Conservation (phyloP, 1,140 invertebrate species). For the Penaeus japonicus region DNA sequence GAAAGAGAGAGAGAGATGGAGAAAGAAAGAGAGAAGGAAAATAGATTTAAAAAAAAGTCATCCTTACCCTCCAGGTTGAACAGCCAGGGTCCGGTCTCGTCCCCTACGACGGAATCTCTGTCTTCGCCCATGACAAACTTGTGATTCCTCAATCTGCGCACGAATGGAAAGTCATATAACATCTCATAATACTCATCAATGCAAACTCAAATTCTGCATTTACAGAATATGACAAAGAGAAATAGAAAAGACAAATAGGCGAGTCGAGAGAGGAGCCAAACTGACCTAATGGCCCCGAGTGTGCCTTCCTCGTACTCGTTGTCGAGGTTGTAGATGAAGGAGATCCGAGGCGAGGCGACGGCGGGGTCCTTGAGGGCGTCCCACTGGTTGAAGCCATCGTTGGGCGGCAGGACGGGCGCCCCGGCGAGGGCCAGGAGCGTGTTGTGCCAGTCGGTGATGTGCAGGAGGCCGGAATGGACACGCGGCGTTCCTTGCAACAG, state of each 20-base stretch:
- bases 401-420: background rate
- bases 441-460: constrained; percentile 48
- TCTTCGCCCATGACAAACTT: background rate
- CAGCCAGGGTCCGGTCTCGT: background rate
- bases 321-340: constrained; percentile 39
- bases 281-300: constrained; percentile 17
- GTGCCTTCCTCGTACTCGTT: background rate
- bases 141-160: background rate
- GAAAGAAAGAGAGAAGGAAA: no score
- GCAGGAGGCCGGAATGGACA: constrained; percentile 45
- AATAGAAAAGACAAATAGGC: no score
- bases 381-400: constrained; percentile 50
- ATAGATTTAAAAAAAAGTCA: no score
- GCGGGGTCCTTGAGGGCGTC: background rate
- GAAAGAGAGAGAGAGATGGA: no score
- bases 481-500: constrained; percentile 60
- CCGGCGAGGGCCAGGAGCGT: constrained; percentile 39
- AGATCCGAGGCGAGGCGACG: background rate
- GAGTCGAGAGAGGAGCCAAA: no score
- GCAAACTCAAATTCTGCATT: no score
- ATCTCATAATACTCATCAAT: background rate
- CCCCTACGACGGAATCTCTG: no score
- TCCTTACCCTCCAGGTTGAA: no score
- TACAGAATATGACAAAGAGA: no score
- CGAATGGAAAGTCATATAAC: background rate